A percentile compares a stretch with the other conserved stretches of the same genome.
phyloP scores from a whole-genome alignment of 2,113 vertebrate genomes.

The Chunga burmeisteri region DNA sequence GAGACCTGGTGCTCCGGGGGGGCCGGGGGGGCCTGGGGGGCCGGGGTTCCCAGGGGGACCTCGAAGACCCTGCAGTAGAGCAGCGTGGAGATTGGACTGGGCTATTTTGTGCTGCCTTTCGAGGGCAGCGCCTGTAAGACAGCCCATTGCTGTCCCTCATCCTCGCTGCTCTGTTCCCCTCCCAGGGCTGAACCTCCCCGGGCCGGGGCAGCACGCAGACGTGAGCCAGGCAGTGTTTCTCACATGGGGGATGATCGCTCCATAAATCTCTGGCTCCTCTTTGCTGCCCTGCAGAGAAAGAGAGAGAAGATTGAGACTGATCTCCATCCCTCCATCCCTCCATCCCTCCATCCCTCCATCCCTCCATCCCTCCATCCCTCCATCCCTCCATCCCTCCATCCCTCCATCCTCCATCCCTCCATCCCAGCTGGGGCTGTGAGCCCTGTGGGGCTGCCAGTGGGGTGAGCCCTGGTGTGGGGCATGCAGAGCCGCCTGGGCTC shows the following conservation, averaged over 20 bases:
- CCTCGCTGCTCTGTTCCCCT: background rate
- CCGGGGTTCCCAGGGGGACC: constrained; percentile 42
- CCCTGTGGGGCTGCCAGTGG: background rate
- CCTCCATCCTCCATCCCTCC: background rate
- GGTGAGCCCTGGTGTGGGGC: background rate
- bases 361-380: background rate
- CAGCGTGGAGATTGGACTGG: background rate
- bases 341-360: background rate
- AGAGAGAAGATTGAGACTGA: background rate
- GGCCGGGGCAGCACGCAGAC: rapidly evolving
- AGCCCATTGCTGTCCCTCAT: background rate
- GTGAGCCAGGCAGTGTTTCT: background rate
- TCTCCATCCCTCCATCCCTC: background rate
- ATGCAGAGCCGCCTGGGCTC: background rate
- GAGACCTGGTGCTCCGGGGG: constrained; percentile 66
- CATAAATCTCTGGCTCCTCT: constrained; percentile 3
- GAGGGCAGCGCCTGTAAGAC: background rate
- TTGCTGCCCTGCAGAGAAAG: constrained; percentile 20
- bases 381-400: background rate
- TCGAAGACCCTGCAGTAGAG: constrained; percentile 39
- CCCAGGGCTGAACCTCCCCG: background rate
- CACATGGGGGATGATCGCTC: constrained; percentile 42
- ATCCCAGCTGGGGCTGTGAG: too few species aligned
- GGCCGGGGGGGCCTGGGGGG: constrained; percentile 18
- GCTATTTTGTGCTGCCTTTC: background rate